These are phyloP conservation scores for Atopsyche davidsoni DNA, from an alignment of 1,140 invertebrate species.

Conservation along the genomic window DNA sequence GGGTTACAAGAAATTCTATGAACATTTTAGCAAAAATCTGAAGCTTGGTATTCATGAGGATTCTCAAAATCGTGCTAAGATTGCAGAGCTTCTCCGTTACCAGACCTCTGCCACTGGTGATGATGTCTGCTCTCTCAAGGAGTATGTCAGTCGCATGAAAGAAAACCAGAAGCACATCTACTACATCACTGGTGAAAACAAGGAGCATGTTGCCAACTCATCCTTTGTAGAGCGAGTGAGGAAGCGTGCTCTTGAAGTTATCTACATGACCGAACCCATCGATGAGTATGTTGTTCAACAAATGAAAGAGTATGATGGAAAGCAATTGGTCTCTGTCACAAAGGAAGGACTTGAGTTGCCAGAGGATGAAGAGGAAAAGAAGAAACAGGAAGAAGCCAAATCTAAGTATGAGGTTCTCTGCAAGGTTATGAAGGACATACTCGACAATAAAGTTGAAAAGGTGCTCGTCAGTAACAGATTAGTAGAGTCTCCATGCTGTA, in stretches of 20 bases:
- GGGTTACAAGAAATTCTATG: constrained; percentile 92
- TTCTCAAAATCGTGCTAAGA: constrained; percentile 78
- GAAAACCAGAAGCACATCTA: constrained; percentile 90
- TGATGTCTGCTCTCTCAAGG: constrained; percentile 77
- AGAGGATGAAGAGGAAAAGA: constrained; percentile 86
- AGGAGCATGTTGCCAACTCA: constrained; percentile 81
- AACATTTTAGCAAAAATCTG: constrained; percentile 91
- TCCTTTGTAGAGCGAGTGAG: constrained; percentile 89
- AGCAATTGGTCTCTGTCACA: constrained; percentile 86
- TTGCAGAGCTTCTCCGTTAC: constrained; percentile 80
- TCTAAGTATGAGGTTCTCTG: constrained; percentile 77
- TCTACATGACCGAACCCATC: constrained; percentile 94
- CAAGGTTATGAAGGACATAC: constrained; percentile 86
- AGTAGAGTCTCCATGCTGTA: constrained; percentile 90
- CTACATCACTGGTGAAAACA: constrained; percentile 88
- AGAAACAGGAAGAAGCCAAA: constrained; percentile 81
- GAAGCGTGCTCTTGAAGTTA: constrained; percentile 87
- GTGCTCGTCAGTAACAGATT: constrained; percentile 83
- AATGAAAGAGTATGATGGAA: constrained; percentile 90
- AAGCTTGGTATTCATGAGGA: constrained; percentile 95
- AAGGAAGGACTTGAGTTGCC: constrained; percentile 92
- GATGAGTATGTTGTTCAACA: constrained; percentile 95
- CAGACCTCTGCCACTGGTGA: constrained; percentile 83
- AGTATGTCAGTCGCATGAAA: constrained; percentile 91
- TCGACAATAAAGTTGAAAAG: constrained; percentile 92